Evolutionary conservation across 1,140 invertebrate genomes (phyloP), one percentile per base, ranked within the genome.

Genomic region (Dendrolimus kikuchii): DNA sequence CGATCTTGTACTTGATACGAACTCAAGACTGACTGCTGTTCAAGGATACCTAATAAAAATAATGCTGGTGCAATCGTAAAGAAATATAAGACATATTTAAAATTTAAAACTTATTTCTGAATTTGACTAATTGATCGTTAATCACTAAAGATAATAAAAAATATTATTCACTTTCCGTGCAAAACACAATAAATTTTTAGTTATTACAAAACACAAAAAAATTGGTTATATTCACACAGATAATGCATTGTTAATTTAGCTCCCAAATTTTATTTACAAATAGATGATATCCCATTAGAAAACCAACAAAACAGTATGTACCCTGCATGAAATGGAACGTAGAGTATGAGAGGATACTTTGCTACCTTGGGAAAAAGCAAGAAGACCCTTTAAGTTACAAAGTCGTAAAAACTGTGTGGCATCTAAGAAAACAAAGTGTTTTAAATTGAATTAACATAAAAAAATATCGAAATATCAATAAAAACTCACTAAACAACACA

Each of bases 241-340:
- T 50, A 51, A 49, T 45, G 49, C 48, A 54, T 44, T 46, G 55
- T 62, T 62, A 58, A 43, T 55, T 10, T 53, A 49, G 53, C 39
- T 6, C 53, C 53, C 46, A 45, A 41, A 58, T 49, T 53, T 23
- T 57, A 54, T 49, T 38, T 46, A 56, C 48, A 53, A 40, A 53
- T 8, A 51, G 9, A 41, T 45, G 39, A 57, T 37, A 54, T 45
- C 46, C 50, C 41, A 38, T 42, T 56, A 54, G 38, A 47, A 51
- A 42, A 51, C 50, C 50, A 39, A 36, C 62, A 56, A 49, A 59
- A 64, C 55, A 61, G 44, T 60, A 70, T 72, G 68, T 46, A 58
- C 56, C 53, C 58, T 70, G 71, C 71, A 72, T 77, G 71, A 77
- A 72, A 74, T 68, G 71, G 55, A 62, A 67, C 51, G 3, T 23